Base-by-base conservation (phyloP, 2,888 invertebrate species). In the Acholoe squamosa region DNA sequence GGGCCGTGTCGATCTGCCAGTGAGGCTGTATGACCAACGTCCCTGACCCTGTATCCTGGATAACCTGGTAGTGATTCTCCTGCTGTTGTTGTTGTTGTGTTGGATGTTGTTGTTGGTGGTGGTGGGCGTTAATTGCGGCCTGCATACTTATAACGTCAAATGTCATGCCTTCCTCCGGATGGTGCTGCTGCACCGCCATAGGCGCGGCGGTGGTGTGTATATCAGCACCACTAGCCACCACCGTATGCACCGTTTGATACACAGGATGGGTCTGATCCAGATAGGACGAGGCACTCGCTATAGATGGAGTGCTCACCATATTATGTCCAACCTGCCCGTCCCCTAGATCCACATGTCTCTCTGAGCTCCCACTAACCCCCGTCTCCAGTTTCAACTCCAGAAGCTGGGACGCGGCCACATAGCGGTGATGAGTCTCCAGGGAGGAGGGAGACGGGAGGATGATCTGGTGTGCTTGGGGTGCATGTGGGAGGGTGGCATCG, bases 81-180 rank as follows among this genome's bases (percentile, higher is more conserved):
- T 76, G 76, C 25, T 76, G 76, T 28, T 76, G 76, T 43, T 43
- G 43, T 43, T 43, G 43, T 43, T 3, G 61, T 3, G 5, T 5
- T n/a, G 5, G 61, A 7, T 71, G 71, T 5, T 25, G 71, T 14
- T 71, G 71, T 14, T 71, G 71, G 0, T 71, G 71, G 71, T 71
- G 71, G 19, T 80, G 80, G 0, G 80, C 80, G 34, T 80, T 34
- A 19, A 80, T 33, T 0, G 80, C 80, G 16, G 80, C 80, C 80
- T 80, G 80, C 80, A 80, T 80, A 34, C 80, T 80, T 0, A 80
- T 34, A 3, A 80, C 80, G 25, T 80, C 80, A 43, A 80, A 80
- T 0, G 80, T 80, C 80, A 80, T 19, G 1, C 80, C 43, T 10
- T 80, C 80, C 19, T 80, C 80, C 3, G 76, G 31, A 14, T 80